Base-by-base conservation (phyloP, 2,888 invertebrate species). In the Nemapogon koenigi region DNA sequence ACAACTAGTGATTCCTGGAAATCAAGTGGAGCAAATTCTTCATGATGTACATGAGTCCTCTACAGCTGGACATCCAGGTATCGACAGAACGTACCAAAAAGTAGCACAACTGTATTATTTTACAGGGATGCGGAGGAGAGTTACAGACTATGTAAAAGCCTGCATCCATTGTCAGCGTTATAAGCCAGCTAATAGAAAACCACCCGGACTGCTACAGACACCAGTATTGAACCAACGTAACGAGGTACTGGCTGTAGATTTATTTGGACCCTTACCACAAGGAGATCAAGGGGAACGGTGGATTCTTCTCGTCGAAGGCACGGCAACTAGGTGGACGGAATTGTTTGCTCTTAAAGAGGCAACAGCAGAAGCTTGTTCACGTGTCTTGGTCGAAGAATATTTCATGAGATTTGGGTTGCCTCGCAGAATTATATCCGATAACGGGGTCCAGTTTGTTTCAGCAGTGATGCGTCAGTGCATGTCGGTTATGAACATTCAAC, bases 141-240 rank as follows among this genome's bases (percentile, higher is more conserved):
- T 53, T 2, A 18, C 29, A 1, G 39, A 47, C 0, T 46, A 53
- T 25, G 37, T 54, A 2, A 39, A 40, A 14, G 29, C 37, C 2
- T 53, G 52, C 37, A 15, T 38, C 0, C 40, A 47, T 13, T 57
- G 57, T 38, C 57, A 58, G 35, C 16, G 47, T 3, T 59, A 54
- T 27, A 59, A 59, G 41, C 28, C 48, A 3, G 42, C 26, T 0
- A 59, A 60, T 35, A 11, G 40, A 4, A 59, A 56, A 38, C 57
- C 59, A 1, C 41, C 55, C 1, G 57, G 56, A 2, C 32, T 59
- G 2, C 15, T 57, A 2, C 52, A 53, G 30, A 57, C 55, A 0
- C 49, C 55, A 1, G 27, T 41, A 1, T 18, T 31, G 11, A 16
- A 37, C 1, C 44, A 46, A 29, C 37, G 46, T 2, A 54, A 51